A percentile compares a stretch with the other conserved stretches of the same genome.
Conservation (phyloP, 2,113 vertebrate genomes). For the Cervus canadensis region DNA sequence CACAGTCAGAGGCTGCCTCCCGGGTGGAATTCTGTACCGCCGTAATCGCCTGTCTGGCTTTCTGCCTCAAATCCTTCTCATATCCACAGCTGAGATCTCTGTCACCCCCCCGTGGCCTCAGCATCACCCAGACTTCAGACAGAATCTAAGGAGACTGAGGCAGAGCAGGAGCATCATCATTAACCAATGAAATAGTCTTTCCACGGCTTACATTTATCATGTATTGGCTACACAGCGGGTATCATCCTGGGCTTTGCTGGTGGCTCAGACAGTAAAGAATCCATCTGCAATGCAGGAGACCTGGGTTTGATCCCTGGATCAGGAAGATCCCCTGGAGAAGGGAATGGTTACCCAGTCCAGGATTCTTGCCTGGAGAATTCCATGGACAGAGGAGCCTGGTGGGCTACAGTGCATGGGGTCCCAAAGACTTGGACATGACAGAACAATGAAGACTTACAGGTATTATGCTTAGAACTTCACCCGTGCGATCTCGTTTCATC, state of each 20-base stretch:
- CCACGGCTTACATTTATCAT: not conserved
- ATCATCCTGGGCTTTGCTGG: not conserved
- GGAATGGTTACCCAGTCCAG: not conserved
- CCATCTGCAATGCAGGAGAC: not conserved
- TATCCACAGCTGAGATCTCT: not conserved
- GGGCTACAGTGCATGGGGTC: not conserved
- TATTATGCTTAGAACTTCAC: not conserved
- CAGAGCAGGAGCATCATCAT: not conserved
- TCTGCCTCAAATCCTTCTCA: not conserved
- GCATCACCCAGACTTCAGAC: not conserved
- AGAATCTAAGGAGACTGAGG: not conserved
- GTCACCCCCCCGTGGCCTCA: not conserved
- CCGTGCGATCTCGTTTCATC: not conserved
- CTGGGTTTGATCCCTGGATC: not conserved
- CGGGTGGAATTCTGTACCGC: not conserved
- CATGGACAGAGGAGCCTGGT: not conserved
- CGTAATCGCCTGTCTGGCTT: not conserved
- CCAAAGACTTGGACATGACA: rapidly evolving
- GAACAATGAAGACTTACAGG: not conserved
- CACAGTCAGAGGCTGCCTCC: not conserved
- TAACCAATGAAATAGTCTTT: not conserved
- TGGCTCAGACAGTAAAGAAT: not conserved
- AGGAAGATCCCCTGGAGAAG: not conserved
- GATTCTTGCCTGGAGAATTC: not conserved
- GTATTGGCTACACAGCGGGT: not conserved